Conservation (phyloP, 2,113 vertebrate genomes). For the Gymnorhina tibicen region DNA sequence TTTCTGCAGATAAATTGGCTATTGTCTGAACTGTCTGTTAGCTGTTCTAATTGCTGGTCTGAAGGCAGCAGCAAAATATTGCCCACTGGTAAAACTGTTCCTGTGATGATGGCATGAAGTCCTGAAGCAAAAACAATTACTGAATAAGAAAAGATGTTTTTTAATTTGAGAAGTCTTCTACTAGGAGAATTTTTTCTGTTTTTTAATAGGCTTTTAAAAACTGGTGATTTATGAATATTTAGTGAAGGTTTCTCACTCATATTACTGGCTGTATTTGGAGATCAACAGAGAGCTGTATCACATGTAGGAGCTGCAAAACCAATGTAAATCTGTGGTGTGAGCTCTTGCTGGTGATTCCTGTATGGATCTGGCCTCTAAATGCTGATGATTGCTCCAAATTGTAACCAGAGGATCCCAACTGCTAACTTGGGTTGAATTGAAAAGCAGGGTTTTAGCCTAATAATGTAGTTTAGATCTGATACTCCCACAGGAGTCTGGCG, state of each 20-base stretch:
- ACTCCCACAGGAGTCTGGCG: background rate
- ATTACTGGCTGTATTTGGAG: background rate
- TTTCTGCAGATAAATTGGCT: background rate
- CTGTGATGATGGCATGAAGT: background rate
- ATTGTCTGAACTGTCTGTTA: background rate
- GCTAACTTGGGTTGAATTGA: background rate
- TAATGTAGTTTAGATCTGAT: slow-evolving; percentile 44
- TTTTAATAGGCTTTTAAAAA: background rate
- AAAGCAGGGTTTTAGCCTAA: background rate
- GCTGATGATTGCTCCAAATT: background rate
- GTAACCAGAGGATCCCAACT: background rate
- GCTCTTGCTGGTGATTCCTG: background rate
- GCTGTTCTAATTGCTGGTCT: background rate
- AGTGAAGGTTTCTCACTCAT: background rate
- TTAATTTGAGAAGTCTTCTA: background rate
- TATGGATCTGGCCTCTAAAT: background rate
- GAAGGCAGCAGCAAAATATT: slow-evolving; percentile 21
- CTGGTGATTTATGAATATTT: background rate
- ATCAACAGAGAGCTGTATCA: background rate
- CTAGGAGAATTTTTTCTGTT: background rate
- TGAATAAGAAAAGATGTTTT: background rate
- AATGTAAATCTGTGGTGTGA: background rate
- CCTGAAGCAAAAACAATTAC: background rate
- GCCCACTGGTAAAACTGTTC: background rate
- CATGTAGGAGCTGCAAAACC: background rate